Percentiles rank a stretch among this genome's conserved stretches.
phyloP scores from a whole-genome alignment of 2,113 vertebrate genomes.

The Heterotis niloticus region DNA sequence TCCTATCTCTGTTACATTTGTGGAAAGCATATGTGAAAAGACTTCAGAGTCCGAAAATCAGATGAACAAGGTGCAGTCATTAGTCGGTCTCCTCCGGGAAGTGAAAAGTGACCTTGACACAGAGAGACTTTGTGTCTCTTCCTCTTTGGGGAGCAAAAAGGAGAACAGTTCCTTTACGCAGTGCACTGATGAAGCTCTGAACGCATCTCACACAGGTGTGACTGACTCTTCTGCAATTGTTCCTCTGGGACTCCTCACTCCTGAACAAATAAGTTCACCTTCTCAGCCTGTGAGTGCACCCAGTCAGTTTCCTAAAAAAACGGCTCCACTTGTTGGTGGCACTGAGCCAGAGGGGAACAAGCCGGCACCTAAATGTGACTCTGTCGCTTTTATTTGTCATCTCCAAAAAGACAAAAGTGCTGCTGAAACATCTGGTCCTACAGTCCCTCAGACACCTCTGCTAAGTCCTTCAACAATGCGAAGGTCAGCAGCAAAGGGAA shows the following conservation, averaged over 20 bases:
- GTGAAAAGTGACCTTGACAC: constrained; percentile 31
- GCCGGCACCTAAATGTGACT: constrained; percentile 47
- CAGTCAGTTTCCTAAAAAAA: constrained; percentile 39
- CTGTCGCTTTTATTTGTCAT: constrained; percentile 42
- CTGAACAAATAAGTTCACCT: not conserved
- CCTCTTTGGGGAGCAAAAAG: not conserved
- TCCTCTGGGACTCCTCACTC: rapidly evolving
- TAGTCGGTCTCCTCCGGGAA: constrained; percentile 41
- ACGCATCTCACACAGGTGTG: constrained; percentile 24
- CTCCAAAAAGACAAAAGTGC: constrained; percentile 47
- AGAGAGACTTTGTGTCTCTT: not conserved
- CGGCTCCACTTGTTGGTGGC: constrained; percentile 40
- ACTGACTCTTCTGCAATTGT: constrained; percentile 27
- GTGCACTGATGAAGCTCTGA: constrained; percentile 9
- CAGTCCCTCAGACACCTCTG: constrained; percentile 54
- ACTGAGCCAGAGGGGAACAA: constrained; percentile 42
- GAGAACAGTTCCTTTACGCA: not conserved
- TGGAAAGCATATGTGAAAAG: constrained; percentile 36
- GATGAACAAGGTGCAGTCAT: constrained; percentile 39
- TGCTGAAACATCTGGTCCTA: constrained; percentile 53
- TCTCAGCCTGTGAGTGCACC: not conserved
- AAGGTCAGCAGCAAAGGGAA: constrained; percentile 57
- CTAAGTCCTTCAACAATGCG: constrained; percentile 63
- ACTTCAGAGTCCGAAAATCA: constrained; percentile 21
- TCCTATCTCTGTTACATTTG: constrained; percentile 49